These are phyloP conservation scores for Chalcis sispes DNA, from an alignment of 2,888 invertebrate species.

Conservation along the genomic window DNA sequence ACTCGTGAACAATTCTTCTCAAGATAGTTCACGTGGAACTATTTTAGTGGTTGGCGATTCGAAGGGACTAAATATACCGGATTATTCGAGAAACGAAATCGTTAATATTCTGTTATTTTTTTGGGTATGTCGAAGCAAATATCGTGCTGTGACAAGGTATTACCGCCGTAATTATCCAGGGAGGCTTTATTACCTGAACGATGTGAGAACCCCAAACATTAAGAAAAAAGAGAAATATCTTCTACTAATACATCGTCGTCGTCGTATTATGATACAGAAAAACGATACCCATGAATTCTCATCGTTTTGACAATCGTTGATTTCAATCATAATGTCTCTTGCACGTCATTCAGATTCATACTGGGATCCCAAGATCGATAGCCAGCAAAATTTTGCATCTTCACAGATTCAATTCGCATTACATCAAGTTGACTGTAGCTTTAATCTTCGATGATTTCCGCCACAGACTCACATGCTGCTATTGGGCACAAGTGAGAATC, in stretches of 20 bases:
- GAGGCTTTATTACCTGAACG: no score
- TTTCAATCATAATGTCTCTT: no score
- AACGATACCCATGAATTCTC: conserved; percentile 4
- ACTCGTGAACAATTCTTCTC: no score
- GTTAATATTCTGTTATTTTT: no score
- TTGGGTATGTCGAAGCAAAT: neutral
- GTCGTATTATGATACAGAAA: neutral
- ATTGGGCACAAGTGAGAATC: conserved; percentile 19
- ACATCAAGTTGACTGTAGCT: neutral
- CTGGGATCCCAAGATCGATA: conserved; percentile 21
- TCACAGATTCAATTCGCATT: conserved; percentile 5
- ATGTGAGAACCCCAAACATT: no score
- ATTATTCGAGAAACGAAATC: no score
- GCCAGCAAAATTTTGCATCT: conserved; percentile 16
- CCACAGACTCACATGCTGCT: neutral
- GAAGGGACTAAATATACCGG: no score
- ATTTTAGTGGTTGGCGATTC: no score
- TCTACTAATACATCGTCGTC: neutral
- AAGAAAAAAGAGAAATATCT: neutral
- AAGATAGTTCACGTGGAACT: no score
- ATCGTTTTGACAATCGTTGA: no score
- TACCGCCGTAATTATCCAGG: neutral
- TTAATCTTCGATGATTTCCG: conserved; percentile 8
- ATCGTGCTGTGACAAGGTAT: neutral
- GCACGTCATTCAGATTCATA: neutral